Conservation (phyloP, 2,113 vertebrate genomes). For the Xiphophorus couchianus region DNA sequence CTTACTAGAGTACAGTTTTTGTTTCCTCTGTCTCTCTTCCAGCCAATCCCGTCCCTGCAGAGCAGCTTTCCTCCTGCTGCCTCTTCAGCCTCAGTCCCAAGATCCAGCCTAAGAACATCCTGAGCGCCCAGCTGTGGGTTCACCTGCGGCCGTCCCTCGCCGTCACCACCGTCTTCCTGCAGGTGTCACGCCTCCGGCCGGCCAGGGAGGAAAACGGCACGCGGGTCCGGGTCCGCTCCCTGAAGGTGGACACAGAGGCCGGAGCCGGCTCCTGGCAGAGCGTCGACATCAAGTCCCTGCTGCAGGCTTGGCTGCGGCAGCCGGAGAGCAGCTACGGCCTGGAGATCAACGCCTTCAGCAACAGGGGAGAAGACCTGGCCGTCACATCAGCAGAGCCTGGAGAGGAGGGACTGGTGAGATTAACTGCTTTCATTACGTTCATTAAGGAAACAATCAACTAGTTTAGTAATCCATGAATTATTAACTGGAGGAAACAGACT, state of each 20-base stretch:
- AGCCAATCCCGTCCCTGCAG: conserved; percentile 87
- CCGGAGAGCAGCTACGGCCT: conserved; percentile 95
- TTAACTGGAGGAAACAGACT: no score
- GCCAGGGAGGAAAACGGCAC: conserved; percentile 87
- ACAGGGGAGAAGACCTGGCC: conserved; percentile 89
- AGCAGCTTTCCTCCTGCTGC: conserved; percentile 91
- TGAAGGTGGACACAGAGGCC: conserved; percentile 91
- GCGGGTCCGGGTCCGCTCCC: conserved; percentile 88
- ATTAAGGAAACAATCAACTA: no score
- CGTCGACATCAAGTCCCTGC: conserved; percentile 94
- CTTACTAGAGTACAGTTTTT: no score
- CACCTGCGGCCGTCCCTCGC: conserved; percentile 89
- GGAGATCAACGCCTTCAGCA: conserved; percentile 94
- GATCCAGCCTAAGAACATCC: conserved; percentile 94
- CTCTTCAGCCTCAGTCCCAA: conserved; percentile 97
- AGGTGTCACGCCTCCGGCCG: conserved; percentile 92
- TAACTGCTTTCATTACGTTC: no score
- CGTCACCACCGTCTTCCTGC: conserved; percentile 93
- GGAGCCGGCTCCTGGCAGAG: conserved; percentile 95
- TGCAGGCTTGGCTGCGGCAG: conserved; percentile 95
- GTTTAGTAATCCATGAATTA: no score
- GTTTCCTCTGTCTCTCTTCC: conserved; percentile 37
- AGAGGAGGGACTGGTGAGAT: conserved; percentile 94
- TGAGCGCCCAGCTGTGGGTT: conserved; percentile 96
- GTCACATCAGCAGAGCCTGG: conserved; percentile 89